These are phyloP conservation scores for Lapara coniferarum DNA, from an alignment of 2,888 invertebrate genomes.

Conservation along the genomic window DNA sequence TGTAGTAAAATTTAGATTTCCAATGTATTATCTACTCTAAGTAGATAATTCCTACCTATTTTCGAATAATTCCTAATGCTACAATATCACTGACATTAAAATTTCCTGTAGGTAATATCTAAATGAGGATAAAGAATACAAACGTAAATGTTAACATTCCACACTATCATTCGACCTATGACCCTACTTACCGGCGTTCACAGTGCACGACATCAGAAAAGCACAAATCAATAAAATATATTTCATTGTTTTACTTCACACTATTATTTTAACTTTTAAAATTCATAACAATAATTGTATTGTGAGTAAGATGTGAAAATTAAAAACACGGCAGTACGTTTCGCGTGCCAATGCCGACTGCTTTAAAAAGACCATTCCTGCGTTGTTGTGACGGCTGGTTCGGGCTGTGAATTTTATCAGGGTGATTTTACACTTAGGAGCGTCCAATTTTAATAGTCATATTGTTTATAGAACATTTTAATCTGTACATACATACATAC, in stretches of 20 bases:
- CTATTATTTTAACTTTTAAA: not conserved
- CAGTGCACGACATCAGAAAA: not conserved
- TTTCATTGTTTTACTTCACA: not conserved
- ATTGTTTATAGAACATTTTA: too few relatives aligned
- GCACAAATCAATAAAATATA: not conserved
- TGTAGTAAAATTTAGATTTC: too few relatives aligned
- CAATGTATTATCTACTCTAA: too few relatives aligned
- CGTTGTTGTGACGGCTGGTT: not conserved
- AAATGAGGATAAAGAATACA: too few relatives aligned
- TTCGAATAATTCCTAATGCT: too few relatives aligned
- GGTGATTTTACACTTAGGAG: too few relatives aligned
- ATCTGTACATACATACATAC: too few relatives aligned
- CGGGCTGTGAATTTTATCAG: too few relatives aligned
- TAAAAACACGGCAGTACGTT: not conserved
- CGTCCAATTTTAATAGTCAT: too few relatives aligned
- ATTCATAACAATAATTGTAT: not conserved
- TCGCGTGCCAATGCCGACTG: not conserved
- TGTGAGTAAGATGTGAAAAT: not conserved
- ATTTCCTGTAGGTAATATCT: too few relatives aligned
- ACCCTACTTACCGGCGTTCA: slow-evolving; percentile 14
- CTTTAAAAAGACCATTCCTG: not conserved
- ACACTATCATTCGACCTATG: not conserved
- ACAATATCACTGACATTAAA: too few relatives aligned
- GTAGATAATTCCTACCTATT: too few relatives aligned
- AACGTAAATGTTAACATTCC: not conserved